phyloP scores from a whole-genome alignment of 2,113 vertebrate genomes.

The Carassius carassius region DNA sequence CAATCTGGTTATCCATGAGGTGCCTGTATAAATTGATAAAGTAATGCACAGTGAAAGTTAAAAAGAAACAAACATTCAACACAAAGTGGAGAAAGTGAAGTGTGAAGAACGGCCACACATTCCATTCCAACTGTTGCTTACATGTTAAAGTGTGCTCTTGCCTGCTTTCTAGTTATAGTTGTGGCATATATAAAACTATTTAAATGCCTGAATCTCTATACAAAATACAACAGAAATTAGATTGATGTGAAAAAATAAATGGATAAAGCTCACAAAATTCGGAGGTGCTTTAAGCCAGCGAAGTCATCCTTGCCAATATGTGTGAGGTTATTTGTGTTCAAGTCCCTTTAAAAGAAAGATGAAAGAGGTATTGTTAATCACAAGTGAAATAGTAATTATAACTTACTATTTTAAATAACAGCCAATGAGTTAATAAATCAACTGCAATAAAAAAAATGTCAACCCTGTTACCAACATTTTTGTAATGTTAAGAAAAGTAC shows the following conservation, averaged over 20 bases:
- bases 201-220: conserved; percentile 76
- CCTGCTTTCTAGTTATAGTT: conserved; percentile 81
- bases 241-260: background rate
- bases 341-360: conserved; percentile 78
- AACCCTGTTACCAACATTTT: background rate
- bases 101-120: background rate
- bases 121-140: background rate
- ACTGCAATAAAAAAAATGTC: background rate
- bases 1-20: conserved; percentile 98
- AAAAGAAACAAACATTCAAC: background rate
- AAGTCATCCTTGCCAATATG: conserved; percentile 90
- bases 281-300: conserved; percentile 88
- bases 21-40: conserved; percentile 78
- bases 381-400: too few relatives aligned
- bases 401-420: too few relatives aligned
- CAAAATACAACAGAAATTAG: conserved; percentile 52
- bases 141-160: background rate
- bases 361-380: background rate
- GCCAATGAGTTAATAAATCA: too few relatives aligned
- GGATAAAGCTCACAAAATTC: conserved; percentile 88
- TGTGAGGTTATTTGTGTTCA: conserved; percentile 93
- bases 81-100: background rate
- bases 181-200: conserved; percentile 65
- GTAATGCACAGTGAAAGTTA: background rate
- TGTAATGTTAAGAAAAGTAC: background rate